These are phyloP conservation scores for Cydia splendana DNA, from an alignment of 1,140 invertebrate species.

Conservation along the genomic window DNA sequence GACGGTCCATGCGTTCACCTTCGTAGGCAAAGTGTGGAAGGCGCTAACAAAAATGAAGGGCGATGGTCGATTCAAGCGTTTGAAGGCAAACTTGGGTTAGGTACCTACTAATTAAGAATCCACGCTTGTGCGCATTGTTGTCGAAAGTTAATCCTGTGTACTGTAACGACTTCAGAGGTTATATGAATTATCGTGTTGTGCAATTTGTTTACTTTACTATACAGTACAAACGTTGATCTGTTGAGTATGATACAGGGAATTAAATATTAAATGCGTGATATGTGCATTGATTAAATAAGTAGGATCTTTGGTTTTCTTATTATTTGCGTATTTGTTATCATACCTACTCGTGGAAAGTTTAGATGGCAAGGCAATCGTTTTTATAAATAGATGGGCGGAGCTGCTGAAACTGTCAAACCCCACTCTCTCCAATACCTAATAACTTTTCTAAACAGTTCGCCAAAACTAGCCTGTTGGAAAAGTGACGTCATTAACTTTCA, in stretches of 20 bases:
- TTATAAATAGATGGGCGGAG: not conserved
- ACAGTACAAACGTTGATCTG: not conserved
- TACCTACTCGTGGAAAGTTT: too few relatives aligned
- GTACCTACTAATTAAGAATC: slow-evolving; percentile 66
- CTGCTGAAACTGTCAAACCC: too few relatives aligned
- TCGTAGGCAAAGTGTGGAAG: slow-evolving; percentile 71
- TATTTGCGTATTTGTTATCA: too few relatives aligned
- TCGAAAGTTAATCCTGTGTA: slow-evolving; percentile 20
- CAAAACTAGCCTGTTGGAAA: slow-evolving; percentile 9
- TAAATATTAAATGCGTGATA: too few relatives aligned
- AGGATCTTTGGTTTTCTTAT: too few relatives aligned
- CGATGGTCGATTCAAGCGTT: slow-evolving; percentile 66
- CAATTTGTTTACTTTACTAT: slow-evolving; percentile 10
- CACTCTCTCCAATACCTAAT: not conserved
- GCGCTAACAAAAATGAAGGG: slow-evolving; percentile 78
- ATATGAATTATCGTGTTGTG: slow-evolving; percentile 21
- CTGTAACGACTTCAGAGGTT: slow-evolving; percentile 5
- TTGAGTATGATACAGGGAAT: too few relatives aligned
- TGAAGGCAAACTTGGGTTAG: slow-evolving; percentile 70
- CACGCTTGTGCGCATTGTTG: slow-evolving; percentile 38
- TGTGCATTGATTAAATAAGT: too few relatives aligned
- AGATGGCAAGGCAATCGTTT: not conserved
- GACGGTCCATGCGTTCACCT: slow-evolving; percentile 67
- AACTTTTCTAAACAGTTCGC: slow-evolving; percentile 2
- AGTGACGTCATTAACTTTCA: slow-evolving; percentile 29